Evolutionary conservation across 2,797 vertebrate species (phyloP).

Genomic region (Ctenochaetus hawaiiensis): DNA sequence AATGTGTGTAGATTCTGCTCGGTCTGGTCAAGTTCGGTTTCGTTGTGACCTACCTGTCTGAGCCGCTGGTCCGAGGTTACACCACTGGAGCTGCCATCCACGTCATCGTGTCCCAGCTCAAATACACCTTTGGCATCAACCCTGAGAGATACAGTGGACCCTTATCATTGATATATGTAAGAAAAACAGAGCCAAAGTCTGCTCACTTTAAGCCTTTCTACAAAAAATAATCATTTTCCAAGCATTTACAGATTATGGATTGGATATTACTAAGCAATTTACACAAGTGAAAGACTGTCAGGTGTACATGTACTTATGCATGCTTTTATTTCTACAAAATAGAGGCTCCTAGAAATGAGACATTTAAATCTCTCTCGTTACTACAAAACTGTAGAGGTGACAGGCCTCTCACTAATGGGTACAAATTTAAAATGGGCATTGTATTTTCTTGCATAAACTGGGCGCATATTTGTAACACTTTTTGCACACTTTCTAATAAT

Average conservation of each 20-base stretch:
- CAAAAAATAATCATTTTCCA: neutral
- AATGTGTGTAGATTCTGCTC: constrained; percentile 75
- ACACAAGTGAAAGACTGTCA: neutral
- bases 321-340: neutral
- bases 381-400: neutral
- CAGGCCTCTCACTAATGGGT: neutral
- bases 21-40: constrained; percentile 94
- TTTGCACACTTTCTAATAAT: neutral
- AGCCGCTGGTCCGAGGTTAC: constrained; percentile 93
- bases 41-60: constrained; percentile 95
- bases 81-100: constrained; percentile 92
- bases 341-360: neutral
- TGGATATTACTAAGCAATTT: neutral
- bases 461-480: neutral
- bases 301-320: neutral
- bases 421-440: neutral
- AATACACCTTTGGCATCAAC: constrained; percentile 91
- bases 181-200: constrained; percentile 14
- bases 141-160: constrained; percentile 84
- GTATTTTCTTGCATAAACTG: neutral
- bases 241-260: neutral
- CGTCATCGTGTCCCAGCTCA: constrained; percentile 94
- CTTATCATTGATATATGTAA: constrained; percentile 83
- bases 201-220: neutral
- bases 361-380: neutral